phyloP scores from a whole-genome alignment of 2,888 invertebrate genomes.

The Thelaira solivaga region DNA sequence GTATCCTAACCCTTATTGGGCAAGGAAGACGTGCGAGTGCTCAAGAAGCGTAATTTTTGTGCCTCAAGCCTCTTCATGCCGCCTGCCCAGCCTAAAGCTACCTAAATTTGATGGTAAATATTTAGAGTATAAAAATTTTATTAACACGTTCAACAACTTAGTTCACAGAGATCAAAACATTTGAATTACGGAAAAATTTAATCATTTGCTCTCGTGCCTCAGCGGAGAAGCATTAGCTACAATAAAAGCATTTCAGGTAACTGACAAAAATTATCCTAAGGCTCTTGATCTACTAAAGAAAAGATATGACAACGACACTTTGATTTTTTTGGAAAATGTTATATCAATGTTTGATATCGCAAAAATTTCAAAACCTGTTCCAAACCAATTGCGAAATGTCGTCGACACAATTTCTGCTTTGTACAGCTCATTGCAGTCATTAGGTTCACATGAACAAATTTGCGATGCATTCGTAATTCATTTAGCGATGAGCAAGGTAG shows the following conservation, averaged over 20 bases:
- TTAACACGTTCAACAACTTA: constrained; percentile 32
- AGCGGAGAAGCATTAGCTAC: too few relatives aligned
- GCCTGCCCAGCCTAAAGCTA: not conserved
- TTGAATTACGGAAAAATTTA: constrained; percentile 34
- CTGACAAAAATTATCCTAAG: not conserved
- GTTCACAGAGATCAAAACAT: constrained; percentile 30
- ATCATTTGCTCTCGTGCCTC: too few relatives aligned
- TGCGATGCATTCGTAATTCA: too few relatives aligned
- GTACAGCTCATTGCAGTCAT: constrained; percentile 27
- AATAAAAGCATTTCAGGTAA: too few relatives aligned
- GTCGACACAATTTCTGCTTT: constrained; percentile 40
- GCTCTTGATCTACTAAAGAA: not conserved
- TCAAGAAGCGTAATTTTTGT: not conserved
- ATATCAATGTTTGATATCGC: constrained; percentile 8
- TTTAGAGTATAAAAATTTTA: too few relatives aligned
- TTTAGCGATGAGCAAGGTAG: constrained; percentile 18
- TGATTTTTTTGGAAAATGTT: not conserved
- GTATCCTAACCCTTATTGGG: constrained; percentile 1
- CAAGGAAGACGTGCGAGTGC: constrained; percentile 10
- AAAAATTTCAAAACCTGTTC: not conserved
- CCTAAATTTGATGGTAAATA: constrained; percentile 11
- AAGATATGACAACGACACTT: not conserved
- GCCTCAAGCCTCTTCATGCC: not conserved
- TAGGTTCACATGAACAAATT: constrained; percentile 24
- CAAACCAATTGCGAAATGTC: constrained; percentile 15